phyloP scores from a whole-genome alignment of 2,888 invertebrate species.

The Meteorus cinctellus region DNA sequence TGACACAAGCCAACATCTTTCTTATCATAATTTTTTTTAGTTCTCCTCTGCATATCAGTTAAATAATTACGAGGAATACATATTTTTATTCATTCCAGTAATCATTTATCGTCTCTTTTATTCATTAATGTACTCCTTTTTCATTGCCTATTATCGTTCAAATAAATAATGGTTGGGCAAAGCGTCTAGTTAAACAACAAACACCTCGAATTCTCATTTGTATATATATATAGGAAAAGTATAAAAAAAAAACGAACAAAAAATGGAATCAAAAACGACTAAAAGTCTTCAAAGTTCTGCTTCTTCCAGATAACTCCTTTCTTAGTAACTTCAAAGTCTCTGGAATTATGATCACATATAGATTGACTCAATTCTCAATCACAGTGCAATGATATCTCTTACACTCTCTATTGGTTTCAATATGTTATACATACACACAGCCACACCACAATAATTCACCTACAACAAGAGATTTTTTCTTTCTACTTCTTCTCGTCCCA shows the following conservation, averaged over 20 bases:
- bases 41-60: slow-evolving; percentile 17
- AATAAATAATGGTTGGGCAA: slow-evolving; percentile 12
- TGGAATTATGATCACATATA: slow-evolving; percentile 20
- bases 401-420: background rate
- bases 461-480: background rate
- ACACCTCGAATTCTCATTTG: background rate
- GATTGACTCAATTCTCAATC: slow-evolving; percentile 34
- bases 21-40: slow-evolving; percentile 15
- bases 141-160: background rate
- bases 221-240: background rate
- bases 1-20: slow-evolving; percentile 35
- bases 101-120: background rate
- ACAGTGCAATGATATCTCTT: background rate
- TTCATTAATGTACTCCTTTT: background rate
- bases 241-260: slow-evolving; percentile 56
- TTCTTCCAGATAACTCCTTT: background rate
- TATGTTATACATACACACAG: background rate
- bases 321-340: background rate
- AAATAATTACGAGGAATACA: slow-evolving; percentile 13
- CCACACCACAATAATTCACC: background rate
- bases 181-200: background rate
- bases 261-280: slow-evolving; percentile 43
- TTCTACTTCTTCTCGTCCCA: background rate
- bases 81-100: background rate
- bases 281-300: slow-evolving; percentile 43